These are phyloP conservation scores for Coelopa frigida DNA, from an alignment of 1,140 invertebrate species.

Conservation along the genomic window DNA sequence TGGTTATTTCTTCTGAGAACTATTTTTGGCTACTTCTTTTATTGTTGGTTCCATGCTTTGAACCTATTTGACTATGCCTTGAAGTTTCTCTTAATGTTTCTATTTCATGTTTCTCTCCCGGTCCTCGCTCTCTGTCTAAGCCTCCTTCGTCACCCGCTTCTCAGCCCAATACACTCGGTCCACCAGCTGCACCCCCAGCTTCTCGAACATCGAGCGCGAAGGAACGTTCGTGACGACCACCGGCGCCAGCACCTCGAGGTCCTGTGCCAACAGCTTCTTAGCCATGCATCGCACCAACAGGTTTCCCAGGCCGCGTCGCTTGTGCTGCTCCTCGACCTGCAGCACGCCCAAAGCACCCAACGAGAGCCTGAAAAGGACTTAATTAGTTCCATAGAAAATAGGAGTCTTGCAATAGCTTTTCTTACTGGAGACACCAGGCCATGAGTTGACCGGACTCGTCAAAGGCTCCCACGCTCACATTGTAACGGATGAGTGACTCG, in stretches of 20 bases:
- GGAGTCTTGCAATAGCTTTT: too few species aligned
- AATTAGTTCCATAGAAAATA: too few species aligned
- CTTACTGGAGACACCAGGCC: conserved; percentile 32
- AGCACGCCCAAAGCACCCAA: conserved; percentile 29
- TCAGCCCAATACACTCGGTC: conserved; percentile 26
- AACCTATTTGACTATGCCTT: too few species aligned
- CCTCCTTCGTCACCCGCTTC: too few species aligned
- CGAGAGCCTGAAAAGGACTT: conserved; percentile 28
- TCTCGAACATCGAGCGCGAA: conserved; percentile 35
- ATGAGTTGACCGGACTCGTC: conserved; percentile 25
- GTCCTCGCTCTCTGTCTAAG: too few species aligned
- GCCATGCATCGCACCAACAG: conserved; percentile 26
- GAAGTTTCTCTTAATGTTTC: too few species aligned
- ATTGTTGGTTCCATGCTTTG: too few species aligned
- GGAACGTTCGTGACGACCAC: conserved; percentile 24
- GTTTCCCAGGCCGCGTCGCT: conserved; percentile 30
- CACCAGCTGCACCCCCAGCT: conserved; percentile 29
- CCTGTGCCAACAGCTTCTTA: conserved; percentile 20
- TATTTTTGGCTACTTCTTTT: too few species aligned
- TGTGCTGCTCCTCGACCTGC: conserved; percentile 30
- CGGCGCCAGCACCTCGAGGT: conserved; percentile 28
- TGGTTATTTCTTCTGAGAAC: too few species aligned
- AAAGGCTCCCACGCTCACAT: conserved; percentile 26
- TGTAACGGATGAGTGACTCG: conserved; percentile 17
- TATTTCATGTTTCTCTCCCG: too few species aligned